phyloP scores from a whole-genome alignment of 2,113 vertebrate genomes.

The Proteles cristata region DNA sequence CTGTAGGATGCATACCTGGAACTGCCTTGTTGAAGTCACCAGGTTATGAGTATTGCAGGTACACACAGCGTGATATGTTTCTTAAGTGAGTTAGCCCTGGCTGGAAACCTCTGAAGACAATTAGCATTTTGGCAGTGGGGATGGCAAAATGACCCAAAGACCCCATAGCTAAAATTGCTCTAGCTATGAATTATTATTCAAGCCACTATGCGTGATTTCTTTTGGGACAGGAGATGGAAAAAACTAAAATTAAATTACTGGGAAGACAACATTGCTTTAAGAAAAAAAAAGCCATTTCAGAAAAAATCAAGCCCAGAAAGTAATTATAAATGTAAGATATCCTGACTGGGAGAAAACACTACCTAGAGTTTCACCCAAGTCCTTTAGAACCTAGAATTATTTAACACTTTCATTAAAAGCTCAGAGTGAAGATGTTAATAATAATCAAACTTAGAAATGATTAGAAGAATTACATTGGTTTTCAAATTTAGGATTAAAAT shows the following conservation, averaged over 20 bases:
- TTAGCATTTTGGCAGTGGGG: conserved; percentile 19
- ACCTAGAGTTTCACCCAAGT: background rate
- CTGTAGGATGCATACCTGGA: background rate
- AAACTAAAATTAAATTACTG: conserved; percentile 12
- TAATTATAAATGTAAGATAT: conserved; percentile 5
- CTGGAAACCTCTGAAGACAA: background rate
- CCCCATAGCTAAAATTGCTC: background rate
- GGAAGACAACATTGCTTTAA: background rate
- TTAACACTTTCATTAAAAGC: background rate
- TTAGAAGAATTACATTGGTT: background rate
- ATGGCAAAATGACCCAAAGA: conserved; percentile 16
- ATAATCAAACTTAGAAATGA: background rate
- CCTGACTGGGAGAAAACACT: background rate
- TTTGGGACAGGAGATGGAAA: background rate
- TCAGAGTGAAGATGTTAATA: background rate
- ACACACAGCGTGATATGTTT: background rate
- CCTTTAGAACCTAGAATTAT: background rate
- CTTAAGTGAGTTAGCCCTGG: background rate
- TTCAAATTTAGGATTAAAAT: background rate
- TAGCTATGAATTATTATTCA: background rate
- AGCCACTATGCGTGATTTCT: background rate
- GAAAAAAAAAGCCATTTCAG: background rate
- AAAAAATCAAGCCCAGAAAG: background rate
- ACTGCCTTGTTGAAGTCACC: background rate
- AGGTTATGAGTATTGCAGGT: background rate